These are phyloP conservation scores for Bothrops jararaca DNA, from an alignment of 2,113 vertebrate species.

Conservation along the genomic window DNA sequence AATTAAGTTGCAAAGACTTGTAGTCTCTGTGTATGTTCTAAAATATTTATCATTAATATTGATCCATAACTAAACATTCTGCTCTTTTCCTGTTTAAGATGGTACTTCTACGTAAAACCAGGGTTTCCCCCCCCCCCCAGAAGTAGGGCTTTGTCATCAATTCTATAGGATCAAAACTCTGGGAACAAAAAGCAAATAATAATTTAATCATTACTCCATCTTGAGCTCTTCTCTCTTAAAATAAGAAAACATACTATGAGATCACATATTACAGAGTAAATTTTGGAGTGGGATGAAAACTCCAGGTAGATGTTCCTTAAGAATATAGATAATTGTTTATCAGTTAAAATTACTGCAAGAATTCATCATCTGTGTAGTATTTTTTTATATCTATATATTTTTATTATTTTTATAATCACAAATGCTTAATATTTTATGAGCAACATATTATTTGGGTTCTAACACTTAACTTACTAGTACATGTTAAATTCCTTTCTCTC, in stretches of 20 bases:
- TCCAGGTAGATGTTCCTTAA: not conserved
- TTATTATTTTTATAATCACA: too few species aligned
- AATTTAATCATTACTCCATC: not conserved
- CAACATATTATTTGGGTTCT: too few species aligned
- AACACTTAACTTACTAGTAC: too few species aligned
- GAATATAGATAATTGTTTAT: not conserved
- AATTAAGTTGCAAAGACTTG: not conserved
- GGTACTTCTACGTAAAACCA: not conserved
- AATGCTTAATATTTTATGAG: too few species aligned
- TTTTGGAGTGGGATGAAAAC: not conserved
- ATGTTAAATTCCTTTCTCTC: too few species aligned
- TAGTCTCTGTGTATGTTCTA: not conserved
- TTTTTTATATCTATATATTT: not conserved
- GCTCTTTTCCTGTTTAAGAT: not conserved
- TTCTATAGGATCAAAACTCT: not conserved
- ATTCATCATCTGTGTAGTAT: not conserved
- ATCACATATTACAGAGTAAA: not conserved
- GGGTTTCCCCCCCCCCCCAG: not conserved
- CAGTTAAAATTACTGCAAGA: not conserved
- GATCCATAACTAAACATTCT: not conserved
- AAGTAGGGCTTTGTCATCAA: not conserved
- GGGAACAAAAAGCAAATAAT: not conserved
- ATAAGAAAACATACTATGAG: not conserved
- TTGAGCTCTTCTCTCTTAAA: not conserved
- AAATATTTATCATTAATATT: not conserved